Conservation (phyloP, 2,113 vertebrate genomes). For the Polypterus senegalus region DNA sequence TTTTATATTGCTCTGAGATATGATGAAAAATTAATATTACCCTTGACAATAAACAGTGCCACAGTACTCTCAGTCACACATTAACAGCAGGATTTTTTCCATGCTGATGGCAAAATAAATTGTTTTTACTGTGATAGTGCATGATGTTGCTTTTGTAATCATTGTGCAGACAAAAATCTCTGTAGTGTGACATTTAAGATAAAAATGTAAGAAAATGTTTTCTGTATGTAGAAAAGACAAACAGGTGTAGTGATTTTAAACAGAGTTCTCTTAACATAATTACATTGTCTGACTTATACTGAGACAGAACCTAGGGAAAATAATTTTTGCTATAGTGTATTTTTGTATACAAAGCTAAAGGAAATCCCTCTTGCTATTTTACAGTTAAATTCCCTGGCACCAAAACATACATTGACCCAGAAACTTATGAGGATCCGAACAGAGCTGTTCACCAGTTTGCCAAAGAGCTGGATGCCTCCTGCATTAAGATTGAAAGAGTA, state of each 20-base stretch:
- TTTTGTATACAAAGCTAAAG: slow-evolving; percentile 75
- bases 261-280: slow-evolving; percentile 21
- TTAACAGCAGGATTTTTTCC: neutral
- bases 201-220: slow-evolving; percentile 4
- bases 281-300: slow-evolving; percentile 18
- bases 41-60: neutral
- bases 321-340: slow-evolving; percentile 33
- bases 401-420: slow-evolving; percentile 98
- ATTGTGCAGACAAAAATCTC: slow-evolving; percentile 3
- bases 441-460: slow-evolving; percentile 98
- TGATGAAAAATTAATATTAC: neutral
- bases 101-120: neutral
- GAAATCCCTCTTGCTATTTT: slow-evolving; percentile 89
- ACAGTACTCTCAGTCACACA: neutral
- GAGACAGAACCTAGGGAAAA: slow-evolving; percentile 24
- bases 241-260: slow-evolving; percentile 7
- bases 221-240: neutral
- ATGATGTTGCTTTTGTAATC: neutral
- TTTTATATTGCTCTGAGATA: no score
- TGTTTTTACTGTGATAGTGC: neutral
- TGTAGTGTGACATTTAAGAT: slow-evolving; percentile 6
- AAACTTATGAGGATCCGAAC: slow-evolving; percentile 97
- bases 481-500: slow-evolving; percentile 97
- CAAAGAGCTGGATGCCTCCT: slow-evolving; percentile 98
- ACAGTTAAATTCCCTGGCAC: slow-evolving; percentile 99